Percentiles rank a stretch among this genome's conserved stretches.
Conservation (phyloP, 2,888 invertebrate genomes). For the Parnassius orleans region DNA sequence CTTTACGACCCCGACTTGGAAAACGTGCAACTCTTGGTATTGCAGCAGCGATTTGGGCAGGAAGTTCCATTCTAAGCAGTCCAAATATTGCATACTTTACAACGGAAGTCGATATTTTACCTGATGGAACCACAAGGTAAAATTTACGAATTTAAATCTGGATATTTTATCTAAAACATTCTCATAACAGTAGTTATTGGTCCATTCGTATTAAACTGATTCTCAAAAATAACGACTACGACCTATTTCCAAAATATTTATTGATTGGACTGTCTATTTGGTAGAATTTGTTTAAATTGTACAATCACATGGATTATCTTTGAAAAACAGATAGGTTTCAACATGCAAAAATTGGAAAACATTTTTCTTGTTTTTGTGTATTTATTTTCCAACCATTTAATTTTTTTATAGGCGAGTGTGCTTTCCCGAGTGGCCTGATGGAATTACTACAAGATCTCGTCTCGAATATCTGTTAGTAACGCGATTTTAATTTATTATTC, state of each 20-base stretch:
- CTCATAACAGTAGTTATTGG: no score
- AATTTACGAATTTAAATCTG: not conserved
- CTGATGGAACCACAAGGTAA: conserved; percentile 63
- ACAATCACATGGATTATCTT: no score
- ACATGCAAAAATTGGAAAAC: no score
- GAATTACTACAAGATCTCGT: conserved; percentile 84
- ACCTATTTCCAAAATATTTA: no score
- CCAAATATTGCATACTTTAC: conserved; percentile 93
- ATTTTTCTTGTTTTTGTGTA: no score
- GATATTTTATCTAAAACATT: no score
- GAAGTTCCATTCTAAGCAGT: conserved; percentile 88
- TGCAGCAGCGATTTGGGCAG: conserved; percentile 91
- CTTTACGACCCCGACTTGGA: conserved; percentile 93
- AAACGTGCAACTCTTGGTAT: conserved; percentile 90
- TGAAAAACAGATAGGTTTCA: no score
- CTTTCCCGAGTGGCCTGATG: conserved; percentile 93
- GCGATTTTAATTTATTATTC: conserved; percentile 1
- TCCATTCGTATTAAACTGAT: no score
- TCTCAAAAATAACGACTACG: no score
- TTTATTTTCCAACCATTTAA: not conserved
- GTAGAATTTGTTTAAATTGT: no score
- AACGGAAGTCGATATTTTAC: conserved; percentile 82
- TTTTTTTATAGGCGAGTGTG: conserved; percentile 84
- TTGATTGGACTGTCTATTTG: no score
- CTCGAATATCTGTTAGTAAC: conserved; percentile 88